Evolutionary conservation across 2,113 vertebrate species (phyloP), one percentile per base, ranked within the genome.

Genomic region (Sceloporus undulatus): DNA sequence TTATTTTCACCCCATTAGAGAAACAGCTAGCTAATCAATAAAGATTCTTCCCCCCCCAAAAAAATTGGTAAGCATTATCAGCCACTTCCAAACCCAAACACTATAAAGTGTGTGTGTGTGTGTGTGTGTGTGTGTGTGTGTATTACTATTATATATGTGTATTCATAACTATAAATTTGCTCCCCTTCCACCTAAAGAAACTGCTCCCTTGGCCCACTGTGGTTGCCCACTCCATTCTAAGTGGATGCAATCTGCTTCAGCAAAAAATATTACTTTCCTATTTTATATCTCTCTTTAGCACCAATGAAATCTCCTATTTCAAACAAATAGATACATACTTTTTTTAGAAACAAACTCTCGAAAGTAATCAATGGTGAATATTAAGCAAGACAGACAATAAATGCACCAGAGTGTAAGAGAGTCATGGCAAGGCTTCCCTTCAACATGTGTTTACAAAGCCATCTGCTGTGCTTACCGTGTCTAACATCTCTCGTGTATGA

Each of bases 401-500:
- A 73, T 23, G 71, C 86, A 88, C 0, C 27, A 80, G 76, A 48
- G 89, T 87, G 84, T 19, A 85, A 84, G 4, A 79, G 9, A 84
- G 82, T 86, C 82, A n/a, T 6, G 25, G 82, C 52, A 27, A 29
- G 78, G 79, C 75, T 92, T 87, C 84, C 80, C 71, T 70, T 81
- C 80, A 40, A 89, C 89, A 93, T 65, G 85, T 89, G 91, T 71
- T 95, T 79, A 90, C 88, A 79, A 87, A 79, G 89, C 85, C 89
- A 89, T 90, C 48, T 87, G 87, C 85, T 90, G 40, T 8, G 38
- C 97, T 96, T 94, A 99, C 98, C 93, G 91, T 95, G 92, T 99
- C 97, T 94, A 99, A 94, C 96, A 98, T 98, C 93, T 96, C 97
- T 90, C 90, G 95, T n/a, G 98, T 98, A 93, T 99, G 98, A 27